Evolutionary conservation across 35 echinoderm and acorn worm species (phyloP), one percentile per base, ranked within the genome.

Genomic region (Amphiura filiformis): DNA sequence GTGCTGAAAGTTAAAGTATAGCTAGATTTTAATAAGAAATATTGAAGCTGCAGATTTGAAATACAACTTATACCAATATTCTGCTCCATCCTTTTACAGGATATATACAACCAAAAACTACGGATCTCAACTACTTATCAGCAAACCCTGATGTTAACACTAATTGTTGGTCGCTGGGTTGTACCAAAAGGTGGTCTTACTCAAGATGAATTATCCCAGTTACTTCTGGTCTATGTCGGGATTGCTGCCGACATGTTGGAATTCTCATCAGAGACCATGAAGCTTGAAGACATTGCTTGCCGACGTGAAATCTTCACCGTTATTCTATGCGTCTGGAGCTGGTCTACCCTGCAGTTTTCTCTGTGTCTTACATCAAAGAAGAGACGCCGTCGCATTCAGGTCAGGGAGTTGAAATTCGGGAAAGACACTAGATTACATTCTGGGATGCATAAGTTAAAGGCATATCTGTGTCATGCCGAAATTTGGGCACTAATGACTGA

Each of bases 181-280:
- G 81, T 97, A 52, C 95, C 95, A 0, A 79, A 88, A 33, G 95
- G 95, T 0, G 88, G 89, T 14, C 77, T 97, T 37, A 93, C 95
- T 41, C 84, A 92, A 47, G 92, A 97, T 41, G 90, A 97, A 32
- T 77, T 97, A 32, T 97, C 95, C 15, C 88, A 91, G 76, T 86
- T 97, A 5, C 39, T 97, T 57, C 83, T 97, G 82, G 95, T 97
- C 1, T 97, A 91, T 64, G 94, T 97, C 56, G 95, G 95, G 26
- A 97, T 97, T 92, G 95, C 95, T 15, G 91, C 95, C 1, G 95
- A 97, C 86, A 97, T 97, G 92, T 78, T 97, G 77, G 95, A 97
- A 56, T 97, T 97, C 83, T 93, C 95, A 0, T 83, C 87, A 13
- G 95, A 97, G 80, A 91, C 92, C 0, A 35, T 97, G 39, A 88